Evolutionary conservation across 2,113 vertebrate species (phyloP), one percentile per base, ranked within the genome.

Genomic region (Choloepus hoffmanni): DNA sequence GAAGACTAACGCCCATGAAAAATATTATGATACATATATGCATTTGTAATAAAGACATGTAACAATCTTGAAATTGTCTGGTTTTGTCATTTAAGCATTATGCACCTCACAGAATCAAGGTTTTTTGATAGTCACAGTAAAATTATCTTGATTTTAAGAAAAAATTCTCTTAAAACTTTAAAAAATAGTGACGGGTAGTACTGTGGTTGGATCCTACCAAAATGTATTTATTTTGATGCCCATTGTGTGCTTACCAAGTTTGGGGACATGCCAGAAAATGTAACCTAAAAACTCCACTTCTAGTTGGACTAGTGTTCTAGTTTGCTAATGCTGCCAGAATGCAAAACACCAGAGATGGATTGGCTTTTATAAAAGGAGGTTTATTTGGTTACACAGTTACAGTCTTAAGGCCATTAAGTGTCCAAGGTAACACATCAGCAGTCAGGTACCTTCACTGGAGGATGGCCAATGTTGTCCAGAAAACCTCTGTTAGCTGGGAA

Each of bases 31-130:
- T 92, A 91, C 92, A 97, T 92, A 78, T 89, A 94, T 90, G 92
- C 92, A 97, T 92, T 76, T 89, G 55, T 97, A 98, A 98, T 98
- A 98, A 98, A 98, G 97, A 77, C 86, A 97, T 89, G 86, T 94
- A 43, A 90, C 70, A 86, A 84, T 67, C 95, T 73, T 90, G 73
- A 68, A 72, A 92, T 95, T 67, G 91, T 83, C 33, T 60, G 89
- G 26, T 83, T 96, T 95, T 89, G 30, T 95, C 60, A 58, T 92
- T 95, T 93, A 96, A 92, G 73, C 67, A 67, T 82, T 90, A 55
- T 72, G 11, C 86, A 28, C 16, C 21, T 95, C 82, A 95, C 72
- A 89, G 7, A 93, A 82, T 78, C 2, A 5, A 91, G 28, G 84
- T 85, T 90, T 92, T 83, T 36, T 6, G 19, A 30, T 95, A 73